A percentile compares a stretch with the other conserved stretches of the same genome.
phyloP scores from a whole-genome alignment of 1,140 invertebrate species.

The Oedothorax gibbosus region DNA sequence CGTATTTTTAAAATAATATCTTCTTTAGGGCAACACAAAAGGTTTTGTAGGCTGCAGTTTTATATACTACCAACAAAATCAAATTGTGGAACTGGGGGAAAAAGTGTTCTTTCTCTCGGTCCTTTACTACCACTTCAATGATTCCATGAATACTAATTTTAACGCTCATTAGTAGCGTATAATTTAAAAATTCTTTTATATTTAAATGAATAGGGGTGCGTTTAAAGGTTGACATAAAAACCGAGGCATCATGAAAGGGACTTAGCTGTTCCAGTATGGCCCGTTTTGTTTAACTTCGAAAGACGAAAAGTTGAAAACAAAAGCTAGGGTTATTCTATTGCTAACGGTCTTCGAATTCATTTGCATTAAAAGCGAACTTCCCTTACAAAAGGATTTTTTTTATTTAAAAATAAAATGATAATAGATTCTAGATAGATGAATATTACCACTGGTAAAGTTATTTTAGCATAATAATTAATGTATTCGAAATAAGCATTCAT shows the following conservation, averaged over 20 bases:
- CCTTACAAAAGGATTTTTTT: too few species aligned
- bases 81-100: constrained; percentile 36
- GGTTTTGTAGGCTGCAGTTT: background rate
- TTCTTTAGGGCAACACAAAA: constrained; percentile 16
- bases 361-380: constrained; percentile 42
- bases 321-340: constrained; percentile 47
- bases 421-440: too few species aligned
- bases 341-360: constrained; percentile 41
- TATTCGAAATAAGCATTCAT: too few species aligned
- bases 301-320: constrained; percentile 44
- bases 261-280: background rate
- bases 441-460: too few species aligned
- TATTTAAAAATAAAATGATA: too few species aligned
- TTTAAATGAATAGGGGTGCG: constrained; percentile 37
- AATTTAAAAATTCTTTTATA: constrained; percentile 55
- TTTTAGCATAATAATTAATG: too few species aligned
- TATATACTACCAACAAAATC: constrained; percentile 31
- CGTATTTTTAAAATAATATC: constrained; percentile 32
- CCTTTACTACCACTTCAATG: constrained; percentile 55
- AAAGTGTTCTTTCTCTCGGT: background rate
- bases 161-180: constrained; percentile 54
- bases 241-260: background rate
- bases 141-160: constrained; percentile 61
- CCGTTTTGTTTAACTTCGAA: constrained; percentile 53
- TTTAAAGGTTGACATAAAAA: constrained; percentile 20